These are phyloP conservation scores for Laterallus jamaicensis DNA, from an alignment of 2,113 vertebrate species.

Conservation along the genomic window DNA sequence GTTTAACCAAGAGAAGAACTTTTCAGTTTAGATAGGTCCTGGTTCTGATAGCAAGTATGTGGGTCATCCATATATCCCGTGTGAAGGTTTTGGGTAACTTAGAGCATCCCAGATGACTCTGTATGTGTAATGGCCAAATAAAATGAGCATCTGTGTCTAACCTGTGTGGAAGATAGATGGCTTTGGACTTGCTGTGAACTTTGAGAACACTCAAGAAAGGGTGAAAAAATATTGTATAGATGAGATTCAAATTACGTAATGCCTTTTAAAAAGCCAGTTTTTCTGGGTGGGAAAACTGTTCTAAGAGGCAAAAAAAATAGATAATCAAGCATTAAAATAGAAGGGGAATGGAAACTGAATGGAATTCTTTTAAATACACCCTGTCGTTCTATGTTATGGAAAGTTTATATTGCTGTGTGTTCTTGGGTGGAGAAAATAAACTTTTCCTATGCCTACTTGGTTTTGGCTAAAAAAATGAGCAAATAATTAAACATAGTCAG, in stretches of 20 bases:
- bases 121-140: neutral
- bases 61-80: neutral
- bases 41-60: neutral
- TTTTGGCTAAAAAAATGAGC: neutral
- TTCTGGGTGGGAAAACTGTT: neutral
- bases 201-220: neutral
- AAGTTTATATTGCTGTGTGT: neutral
- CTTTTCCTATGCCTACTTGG: neutral
- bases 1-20: neutral
- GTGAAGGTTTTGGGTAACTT: neutral
- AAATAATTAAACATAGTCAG: neutral
- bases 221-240: neutral
- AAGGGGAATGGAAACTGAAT: neutral
- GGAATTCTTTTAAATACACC: neutral
- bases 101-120: neutral
- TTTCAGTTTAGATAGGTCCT: neutral
- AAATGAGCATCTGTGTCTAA: neutral
- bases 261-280: neutral
- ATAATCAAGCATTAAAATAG: neutral
- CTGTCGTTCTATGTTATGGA: neutral
- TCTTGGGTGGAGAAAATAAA: neutral
- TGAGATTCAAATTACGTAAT: neutral
- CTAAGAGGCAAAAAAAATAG: neutral
- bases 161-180: neutral
- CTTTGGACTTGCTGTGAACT: neutral